These are phyloP conservation scores for Anoplius nigerrimus DNA, from an alignment of 2,888 invertebrate genomes.

Conservation along the genomic window DNA sequence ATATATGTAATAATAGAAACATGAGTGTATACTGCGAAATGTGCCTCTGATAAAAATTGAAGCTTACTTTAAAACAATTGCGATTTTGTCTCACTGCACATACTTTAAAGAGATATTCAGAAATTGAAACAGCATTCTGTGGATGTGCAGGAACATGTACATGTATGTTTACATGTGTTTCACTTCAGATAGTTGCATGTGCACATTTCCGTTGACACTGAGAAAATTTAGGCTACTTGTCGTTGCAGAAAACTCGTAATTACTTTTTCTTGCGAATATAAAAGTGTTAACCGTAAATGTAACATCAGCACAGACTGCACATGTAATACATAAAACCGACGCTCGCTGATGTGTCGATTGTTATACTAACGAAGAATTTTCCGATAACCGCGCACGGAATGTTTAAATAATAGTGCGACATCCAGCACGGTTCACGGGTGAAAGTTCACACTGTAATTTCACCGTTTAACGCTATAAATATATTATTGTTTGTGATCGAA, in stretches of 20 bases:
- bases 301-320: conserved; percentile 46
- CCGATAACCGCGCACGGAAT: neutral
- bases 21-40: too few relatives aligned
- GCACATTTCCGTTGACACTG: conserved; percentile 22
- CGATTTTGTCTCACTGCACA: too few relatives aligned
- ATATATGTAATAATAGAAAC: too few relatives aligned
- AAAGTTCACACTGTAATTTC: conserved; percentile 26
- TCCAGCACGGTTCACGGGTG: conserved; percentile 3
- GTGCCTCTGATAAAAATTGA: too few relatives aligned
- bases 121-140: conserved; percentile 1
- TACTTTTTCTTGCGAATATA: conserved; percentile 18
- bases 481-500: conserved; percentile 53
- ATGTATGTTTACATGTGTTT: conserved; percentile 38
- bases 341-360: conserved; percentile 38
- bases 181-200: conserved; percentile 11
- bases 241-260: conserved; percentile 18
- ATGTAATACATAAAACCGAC: conserved; percentile 51
- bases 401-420: too few relatives aligned
- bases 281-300: conserved; percentile 29
- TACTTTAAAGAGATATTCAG: neutral
- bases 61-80: too few relatives aligned
- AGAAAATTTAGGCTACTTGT: conserved; percentile 12
- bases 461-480: conserved; percentile 44
- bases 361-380: conserved; percentile 27
- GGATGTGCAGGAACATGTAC: conserved; percentile 15